Percentiles rank a stretch among this genome's conserved stretches.
phyloP scores from a whole-genome alignment of 1,140 invertebrate species.

The Macrocentrus cingulum region DNA sequence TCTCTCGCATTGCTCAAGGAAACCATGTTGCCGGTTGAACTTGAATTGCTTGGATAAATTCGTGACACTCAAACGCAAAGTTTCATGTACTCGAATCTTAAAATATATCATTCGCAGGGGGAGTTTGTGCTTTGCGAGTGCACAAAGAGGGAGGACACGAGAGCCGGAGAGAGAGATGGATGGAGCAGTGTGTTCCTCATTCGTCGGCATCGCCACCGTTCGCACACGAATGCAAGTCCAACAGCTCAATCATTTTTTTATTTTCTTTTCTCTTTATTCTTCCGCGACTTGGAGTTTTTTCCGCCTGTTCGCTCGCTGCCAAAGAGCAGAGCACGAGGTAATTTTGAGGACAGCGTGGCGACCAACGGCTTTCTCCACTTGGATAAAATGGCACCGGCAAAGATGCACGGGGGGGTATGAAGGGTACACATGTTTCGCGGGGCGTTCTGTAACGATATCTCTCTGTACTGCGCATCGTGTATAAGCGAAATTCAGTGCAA shows the following conservation, averaged over 20 bases:
- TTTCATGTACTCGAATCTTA: constrained; percentile 12
- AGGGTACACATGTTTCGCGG: constrained; percentile 33
- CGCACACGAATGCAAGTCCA: constrained; percentile 7
- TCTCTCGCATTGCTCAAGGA: too few species aligned
- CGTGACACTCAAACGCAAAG: constrained; percentile 5
- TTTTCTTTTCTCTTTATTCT: neutral
- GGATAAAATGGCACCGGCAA: constrained; percentile 41
- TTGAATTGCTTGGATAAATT: neutral
- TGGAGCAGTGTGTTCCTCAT: too few species aligned
- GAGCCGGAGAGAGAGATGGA: neutral
- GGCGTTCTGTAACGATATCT: constrained; percentile 9
- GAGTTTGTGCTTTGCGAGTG: constrained; percentile 4
- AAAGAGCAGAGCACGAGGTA: neutral
- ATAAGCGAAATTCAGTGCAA: too few species aligned
- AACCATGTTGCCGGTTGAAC: too few species aligned
- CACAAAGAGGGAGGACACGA: neutral
- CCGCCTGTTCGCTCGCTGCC: neutral
- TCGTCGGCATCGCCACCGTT: constrained; percentile 4
- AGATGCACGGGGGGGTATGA: constrained; percentile 24
- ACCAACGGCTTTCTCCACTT: neutral
- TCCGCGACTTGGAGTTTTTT: neutral
- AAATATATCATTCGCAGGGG: constrained; percentile 16
- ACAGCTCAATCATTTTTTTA: neutral
- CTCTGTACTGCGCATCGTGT: neutral
- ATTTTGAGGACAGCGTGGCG: neutral